Conservation (phyloP, 2,797 vertebrate species). For the Peromyscus nudipes region DNA sequence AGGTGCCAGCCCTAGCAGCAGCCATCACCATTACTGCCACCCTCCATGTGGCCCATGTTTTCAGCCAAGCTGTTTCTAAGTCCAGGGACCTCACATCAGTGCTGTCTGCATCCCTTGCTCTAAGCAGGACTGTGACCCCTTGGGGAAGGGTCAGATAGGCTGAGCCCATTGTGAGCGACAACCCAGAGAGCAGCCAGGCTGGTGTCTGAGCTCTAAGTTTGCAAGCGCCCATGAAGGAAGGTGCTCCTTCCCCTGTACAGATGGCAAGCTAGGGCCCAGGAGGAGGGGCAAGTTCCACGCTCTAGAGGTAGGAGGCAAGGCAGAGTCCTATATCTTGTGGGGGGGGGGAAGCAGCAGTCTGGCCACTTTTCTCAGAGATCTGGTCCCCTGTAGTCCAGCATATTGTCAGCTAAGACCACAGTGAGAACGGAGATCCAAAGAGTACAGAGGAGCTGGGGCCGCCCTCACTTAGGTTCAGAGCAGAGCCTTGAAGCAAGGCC, state of each 20-base stretch:
- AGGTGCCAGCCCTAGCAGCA: not conserved
- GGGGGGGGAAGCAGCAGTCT: not conserved
- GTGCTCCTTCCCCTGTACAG: not conserved
- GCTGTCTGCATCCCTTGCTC: not conserved
- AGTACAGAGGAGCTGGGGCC: not conserved
- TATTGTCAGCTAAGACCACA: not conserved
- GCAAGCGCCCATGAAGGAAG: not conserved
- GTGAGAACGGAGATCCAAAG: not conserved
- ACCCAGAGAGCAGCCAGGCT: not conserved
- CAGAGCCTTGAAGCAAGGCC: not conserved
- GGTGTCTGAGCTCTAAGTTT: not conserved
- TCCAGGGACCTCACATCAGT: not conserved
- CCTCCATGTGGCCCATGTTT: not conserved
- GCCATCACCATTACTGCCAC: not conserved
- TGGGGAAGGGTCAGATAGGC: not conserved
- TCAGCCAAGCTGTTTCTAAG: not conserved
- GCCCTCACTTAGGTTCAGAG: not conserved
- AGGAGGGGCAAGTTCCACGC: not conserved
- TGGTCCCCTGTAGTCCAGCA: not conserved
- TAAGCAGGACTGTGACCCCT: not conserved
- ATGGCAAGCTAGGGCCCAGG: too few relatives aligned
- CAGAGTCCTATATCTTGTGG: not conserved
- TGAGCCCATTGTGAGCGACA: not conserved
- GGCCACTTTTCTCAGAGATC: not conserved
- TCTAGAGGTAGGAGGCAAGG: not conserved